phyloP scores from a whole-genome alignment of 2,797 vertebrate species.

The Bovichtus diacanthus region DNA sequence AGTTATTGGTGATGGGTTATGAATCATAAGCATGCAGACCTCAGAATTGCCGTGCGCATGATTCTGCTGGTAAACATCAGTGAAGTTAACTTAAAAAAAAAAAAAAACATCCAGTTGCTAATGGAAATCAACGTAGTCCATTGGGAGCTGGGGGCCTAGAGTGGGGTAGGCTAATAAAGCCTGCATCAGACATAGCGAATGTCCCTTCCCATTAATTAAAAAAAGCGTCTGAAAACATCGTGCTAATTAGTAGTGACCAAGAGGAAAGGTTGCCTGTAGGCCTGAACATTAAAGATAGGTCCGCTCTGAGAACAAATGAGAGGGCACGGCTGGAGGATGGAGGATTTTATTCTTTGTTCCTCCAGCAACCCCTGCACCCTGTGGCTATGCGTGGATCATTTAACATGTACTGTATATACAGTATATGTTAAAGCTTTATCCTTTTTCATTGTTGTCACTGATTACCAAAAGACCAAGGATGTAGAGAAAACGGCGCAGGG shows the following conservation, averaged over 20 bases:
- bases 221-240: constrained; percentile 34
- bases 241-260: constrained; percentile 45
- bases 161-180: constrained; percentile 26
- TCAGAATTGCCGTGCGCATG: neutral
- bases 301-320: constrained; percentile 26
- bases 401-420: neutral
- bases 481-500: constrained; percentile 8
- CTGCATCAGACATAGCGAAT: constrained; percentile 30
- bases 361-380: neutral
- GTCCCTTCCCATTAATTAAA: constrained; percentile 46
- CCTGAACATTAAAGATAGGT: constrained; percentile 13
- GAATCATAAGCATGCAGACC: constrained; percentile 4
- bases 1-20: too few species aligned
- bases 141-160: constrained; percentile 17
- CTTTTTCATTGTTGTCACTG: constrained; percentile 24
- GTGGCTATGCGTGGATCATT: neutral
- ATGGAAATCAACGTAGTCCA: constrained; percentile 46
- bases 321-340: constrained; percentile 5
- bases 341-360: neutral
- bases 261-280: constrained; percentile 25
- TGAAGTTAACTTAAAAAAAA: constrained; percentile 39
- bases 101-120: constrained; percentile 15
- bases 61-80: constrained; percentile 31
- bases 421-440: constrained; percentile 6
- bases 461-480: constrained; percentile 2